Percentiles rank a stretch among this genome's conserved stretches.
These are phyloP conservation scores for Cybosia mesomella DNA, from an alignment of 2,888 invertebrate species.

Conservation along the genomic window DNA sequence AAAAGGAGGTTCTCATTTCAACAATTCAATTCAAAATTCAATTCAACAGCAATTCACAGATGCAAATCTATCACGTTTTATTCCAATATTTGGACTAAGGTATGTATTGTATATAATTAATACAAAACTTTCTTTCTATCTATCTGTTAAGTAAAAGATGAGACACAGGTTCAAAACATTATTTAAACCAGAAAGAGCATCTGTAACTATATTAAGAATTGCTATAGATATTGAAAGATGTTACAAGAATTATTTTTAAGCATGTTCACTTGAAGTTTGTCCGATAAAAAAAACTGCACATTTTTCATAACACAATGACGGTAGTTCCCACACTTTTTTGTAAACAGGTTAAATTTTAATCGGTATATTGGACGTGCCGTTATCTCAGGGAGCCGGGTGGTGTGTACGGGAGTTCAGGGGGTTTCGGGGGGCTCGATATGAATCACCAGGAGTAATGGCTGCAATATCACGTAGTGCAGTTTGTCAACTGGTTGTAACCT, in stretches of 20 bases:
- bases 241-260: background rate
- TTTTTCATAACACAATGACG: background rate
- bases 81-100: background rate
- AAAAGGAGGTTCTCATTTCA: no score
- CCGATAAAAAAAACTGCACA: background rate
- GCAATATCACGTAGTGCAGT: constrained; percentile 87
- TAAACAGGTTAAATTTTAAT: constrained; percentile 50
- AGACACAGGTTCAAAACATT: background rate
- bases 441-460: constrained; percentile 86
- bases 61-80: background rate
- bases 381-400: constrained; percentile 49
- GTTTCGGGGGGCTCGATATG: constrained; percentile 77
- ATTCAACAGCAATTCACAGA: no score
- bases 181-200: background rate
- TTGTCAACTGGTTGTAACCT: constrained; percentile 86
- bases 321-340: constrained; percentile 35
- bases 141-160: background rate
- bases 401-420: constrained; percentile 75
- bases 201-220: no score
- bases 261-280: background rate
- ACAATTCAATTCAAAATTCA: no score
- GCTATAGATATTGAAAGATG: no score
- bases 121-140: background rate
- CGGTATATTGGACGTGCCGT: constrained; percentile 49
- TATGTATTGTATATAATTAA: no score